These are phyloP conservation scores for Allobates femoralis DNA, from an alignment of 2,797 vertebrate genomes.

Conservation along the genomic window DNA sequence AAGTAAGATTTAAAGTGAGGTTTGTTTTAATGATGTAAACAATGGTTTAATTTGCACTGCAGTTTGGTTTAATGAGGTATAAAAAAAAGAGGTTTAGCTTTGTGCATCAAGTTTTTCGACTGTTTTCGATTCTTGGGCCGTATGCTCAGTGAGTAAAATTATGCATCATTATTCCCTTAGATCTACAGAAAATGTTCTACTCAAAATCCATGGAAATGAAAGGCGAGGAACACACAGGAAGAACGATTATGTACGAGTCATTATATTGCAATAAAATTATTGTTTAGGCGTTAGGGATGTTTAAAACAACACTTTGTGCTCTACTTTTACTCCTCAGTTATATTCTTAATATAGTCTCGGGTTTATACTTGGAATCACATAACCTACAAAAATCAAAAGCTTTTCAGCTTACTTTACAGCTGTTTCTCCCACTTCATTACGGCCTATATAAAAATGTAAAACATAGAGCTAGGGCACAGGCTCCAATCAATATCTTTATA, in stretches of 20 bases:
- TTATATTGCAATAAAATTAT: slow-evolving; percentile 40
- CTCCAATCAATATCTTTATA: not conserved
- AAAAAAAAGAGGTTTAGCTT: slow-evolving; percentile 51
- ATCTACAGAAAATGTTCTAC: slow-evolving; percentile 43
- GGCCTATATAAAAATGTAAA: not conserved
- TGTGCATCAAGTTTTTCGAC: slow-evolving; percentile 53
- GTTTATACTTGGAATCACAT: not conserved
- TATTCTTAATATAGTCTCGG: not conserved
- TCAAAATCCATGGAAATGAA: slow-evolving; percentile 40
- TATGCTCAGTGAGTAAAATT: slow-evolving; percentile 48
- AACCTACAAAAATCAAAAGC: not conserved
- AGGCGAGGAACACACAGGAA: not conserved
- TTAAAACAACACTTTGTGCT: slow-evolving; percentile 37
- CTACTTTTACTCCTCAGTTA: not conserved
- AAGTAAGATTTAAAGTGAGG: slow-evolving; percentile 32
- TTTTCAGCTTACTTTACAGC: not conserved
- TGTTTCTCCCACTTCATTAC: not conserved
- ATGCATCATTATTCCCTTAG: slow-evolving; percentile 57
- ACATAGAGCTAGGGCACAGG: not conserved
- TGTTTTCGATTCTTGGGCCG: slow-evolving; percentile 39
- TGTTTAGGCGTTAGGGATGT: slow-evolving; percentile 23
- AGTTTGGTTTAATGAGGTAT: slow-evolving; percentile 60
- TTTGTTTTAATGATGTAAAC: slow-evolving; percentile 56
- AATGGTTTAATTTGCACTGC: slow-evolving; percentile 54
- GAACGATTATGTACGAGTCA: slow-evolving; percentile 23